A percentile compares a stretch with the other conserved stretches of the same genome.
Conservation (phyloP, 2,797 vertebrate species). For the Sebastes itinus region DNA sequence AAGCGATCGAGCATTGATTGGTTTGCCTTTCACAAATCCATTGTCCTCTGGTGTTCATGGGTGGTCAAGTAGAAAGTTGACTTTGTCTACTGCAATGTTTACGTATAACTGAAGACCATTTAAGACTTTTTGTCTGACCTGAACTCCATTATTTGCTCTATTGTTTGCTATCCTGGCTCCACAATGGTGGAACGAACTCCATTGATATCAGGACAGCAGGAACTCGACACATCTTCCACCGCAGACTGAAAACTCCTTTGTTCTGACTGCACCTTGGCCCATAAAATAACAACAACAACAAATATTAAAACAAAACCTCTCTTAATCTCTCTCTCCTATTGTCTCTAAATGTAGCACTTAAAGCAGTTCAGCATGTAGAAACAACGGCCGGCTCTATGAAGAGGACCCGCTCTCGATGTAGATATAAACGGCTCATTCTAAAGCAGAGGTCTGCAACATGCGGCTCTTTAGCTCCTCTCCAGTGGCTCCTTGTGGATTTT, state of each 20-base stretch:
- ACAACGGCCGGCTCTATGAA: too few species aligned
- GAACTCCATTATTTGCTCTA: background rate
- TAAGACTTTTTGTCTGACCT: background rate
- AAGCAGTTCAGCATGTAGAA: background rate
- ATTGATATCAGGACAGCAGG: background rate
- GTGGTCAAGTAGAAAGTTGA: background rate
- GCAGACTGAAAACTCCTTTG: background rate
- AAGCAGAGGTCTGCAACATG: too few species aligned
- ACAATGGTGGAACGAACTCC: background rate
- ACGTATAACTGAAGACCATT: background rate
- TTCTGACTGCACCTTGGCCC: background rate
- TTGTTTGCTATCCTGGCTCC: background rate
- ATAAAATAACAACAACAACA: background rate
- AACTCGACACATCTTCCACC: background rate
- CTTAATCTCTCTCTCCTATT: background rate
- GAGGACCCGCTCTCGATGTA: too few species aligned
- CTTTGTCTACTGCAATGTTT: background rate
- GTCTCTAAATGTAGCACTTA: background rate
- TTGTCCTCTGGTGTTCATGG: slow-evolving; percentile 7
- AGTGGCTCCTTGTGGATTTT: too few species aligned
- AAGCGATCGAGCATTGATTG: slow-evolving; percentile 29
- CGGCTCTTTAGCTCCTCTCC: too few species aligned
- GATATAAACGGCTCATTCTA: too few species aligned
- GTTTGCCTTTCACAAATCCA: slow-evolving; percentile 39
- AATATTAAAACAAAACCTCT: background rate